Percentiles rank a stretch among this genome's conserved stretches.
Conservation (phyloP, 2,797 vertebrate species). For the Phoebastria nigripes region DNA sequence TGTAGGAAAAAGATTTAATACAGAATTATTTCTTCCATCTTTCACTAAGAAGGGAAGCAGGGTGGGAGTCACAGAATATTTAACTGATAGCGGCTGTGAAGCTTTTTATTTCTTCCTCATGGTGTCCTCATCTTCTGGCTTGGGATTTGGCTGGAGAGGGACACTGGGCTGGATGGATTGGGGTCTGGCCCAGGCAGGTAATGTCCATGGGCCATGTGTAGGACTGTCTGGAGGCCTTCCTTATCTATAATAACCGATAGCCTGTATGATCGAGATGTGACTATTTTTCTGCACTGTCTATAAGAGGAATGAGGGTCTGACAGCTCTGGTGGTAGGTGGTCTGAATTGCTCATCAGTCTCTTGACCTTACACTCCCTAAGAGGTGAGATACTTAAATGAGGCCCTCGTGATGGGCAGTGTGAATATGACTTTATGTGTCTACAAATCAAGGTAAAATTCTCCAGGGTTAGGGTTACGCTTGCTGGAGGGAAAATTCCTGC, state of each 20-base stretch:
- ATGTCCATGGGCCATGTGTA: too few species aligned
- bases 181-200: not conserved
- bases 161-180: accelerated
- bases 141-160: not conserved
- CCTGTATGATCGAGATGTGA: not conserved
- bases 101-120: not conserved
- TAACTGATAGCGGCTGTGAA: not conserved
- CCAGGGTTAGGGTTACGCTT: not conserved
- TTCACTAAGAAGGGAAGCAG: not conserved
- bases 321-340: not conserved
- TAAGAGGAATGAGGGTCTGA: not conserved
- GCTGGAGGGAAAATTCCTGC: not conserved
- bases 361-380: not conserved
- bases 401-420: not conserved
- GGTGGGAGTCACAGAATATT: not conserved
- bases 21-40: not conserved
- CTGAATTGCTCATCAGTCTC: not conserved
- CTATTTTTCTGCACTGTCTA: not conserved
- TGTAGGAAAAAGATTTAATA: not conserved
- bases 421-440: not conserved
- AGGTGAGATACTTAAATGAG: not conserved
- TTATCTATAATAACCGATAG: not conserved
- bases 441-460: not conserved
- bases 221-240: not conserved
- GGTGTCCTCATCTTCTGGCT: not conserved